Evolutionary conservation across 1,140 invertebrate genomes (phyloP).

Genomic region (Cyphomyrmex costatus): DNA sequence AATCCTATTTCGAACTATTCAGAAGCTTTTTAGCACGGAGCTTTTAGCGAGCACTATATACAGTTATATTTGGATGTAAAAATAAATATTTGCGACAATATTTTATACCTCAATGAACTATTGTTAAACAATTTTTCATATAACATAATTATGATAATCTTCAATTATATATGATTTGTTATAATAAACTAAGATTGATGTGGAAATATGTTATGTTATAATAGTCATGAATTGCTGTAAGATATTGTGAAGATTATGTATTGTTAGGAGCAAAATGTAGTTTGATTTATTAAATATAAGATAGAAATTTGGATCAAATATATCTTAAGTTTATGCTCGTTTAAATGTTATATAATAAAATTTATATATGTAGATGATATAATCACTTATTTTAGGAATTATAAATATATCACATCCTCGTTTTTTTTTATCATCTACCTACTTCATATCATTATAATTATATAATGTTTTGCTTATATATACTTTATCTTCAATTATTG

Average conservation of each 20-base stretch:
- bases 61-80: background rate
- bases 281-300: conserved; percentile 23
- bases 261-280: conserved; percentile 23
- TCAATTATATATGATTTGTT: background rate
- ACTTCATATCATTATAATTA: background rate
- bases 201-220: background rate
- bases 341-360: conserved; percentile 9
- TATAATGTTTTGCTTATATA: background rate
- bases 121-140: conserved; percentile 20
- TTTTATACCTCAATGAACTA: background rate
- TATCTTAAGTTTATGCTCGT: background rate
- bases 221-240: background rate
- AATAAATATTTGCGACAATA: background rate
- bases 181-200: background rate
- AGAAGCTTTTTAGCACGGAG: no score
- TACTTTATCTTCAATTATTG: conserved; percentile 28
- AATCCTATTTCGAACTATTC: no score
- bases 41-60: background rate
- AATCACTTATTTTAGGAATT: background rate
- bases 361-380: background rate
- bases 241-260: background rate
- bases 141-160: conserved; percentile 9
- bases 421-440: background rate
- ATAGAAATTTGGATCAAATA: conserved; percentile 19
- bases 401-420: background rate